Evolutionary conservation across 1,140 invertebrate species (phyloP), one percentile per base, ranked within the genome.

Genomic region (Druon quercuslanigerum): DNA sequence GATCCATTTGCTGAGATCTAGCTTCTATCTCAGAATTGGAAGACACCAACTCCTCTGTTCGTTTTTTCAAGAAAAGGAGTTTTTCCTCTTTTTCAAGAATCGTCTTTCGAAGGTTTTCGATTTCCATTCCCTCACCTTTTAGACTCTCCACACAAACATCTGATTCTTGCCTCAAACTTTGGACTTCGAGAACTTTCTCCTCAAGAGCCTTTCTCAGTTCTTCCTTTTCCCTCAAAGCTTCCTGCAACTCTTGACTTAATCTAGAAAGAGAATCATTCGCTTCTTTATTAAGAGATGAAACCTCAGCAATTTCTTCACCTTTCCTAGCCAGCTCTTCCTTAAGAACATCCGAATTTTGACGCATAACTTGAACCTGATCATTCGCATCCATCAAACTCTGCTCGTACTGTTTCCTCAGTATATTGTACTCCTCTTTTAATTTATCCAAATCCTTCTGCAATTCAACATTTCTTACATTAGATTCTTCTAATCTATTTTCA

Each of bases 131-230:
- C 52, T 91, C 80, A 5, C 74, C 52, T 54, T 83, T 50, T 7
- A 85, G 50, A 56, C 84, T 70, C n/a, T 87, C 85, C 0, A 4
- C 84, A 84, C 7, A 89, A 90, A 87, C 91, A 88, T 84, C 84
- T 84, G 92, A 87, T 87, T 92, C 90, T 51, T 87, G 86, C 56
- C 87, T 91, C n/a, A 91, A 51, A 25, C 83, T 81, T 0, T 89
- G 87, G 0, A 90, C 86, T 73, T 92, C 90, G 73, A 89, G 88
- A 7, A 88, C 86, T n/a, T 87, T 85, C 0, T 66, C 16, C 88
- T 90, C 14, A 90, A 79, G 0, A 91, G 56, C 12, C 88, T 89
- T 0, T 86, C 88, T 9, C 25, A 73, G 16, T 2, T 20, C 4
- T 25, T 79, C 84, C 72, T 92, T 92, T 73, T 92, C 92, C 71